Evolutionary conservation across 2,888 invertebrate genomes (phyloP).

Genomic region (Leptopterna dolabrata): DNA sequence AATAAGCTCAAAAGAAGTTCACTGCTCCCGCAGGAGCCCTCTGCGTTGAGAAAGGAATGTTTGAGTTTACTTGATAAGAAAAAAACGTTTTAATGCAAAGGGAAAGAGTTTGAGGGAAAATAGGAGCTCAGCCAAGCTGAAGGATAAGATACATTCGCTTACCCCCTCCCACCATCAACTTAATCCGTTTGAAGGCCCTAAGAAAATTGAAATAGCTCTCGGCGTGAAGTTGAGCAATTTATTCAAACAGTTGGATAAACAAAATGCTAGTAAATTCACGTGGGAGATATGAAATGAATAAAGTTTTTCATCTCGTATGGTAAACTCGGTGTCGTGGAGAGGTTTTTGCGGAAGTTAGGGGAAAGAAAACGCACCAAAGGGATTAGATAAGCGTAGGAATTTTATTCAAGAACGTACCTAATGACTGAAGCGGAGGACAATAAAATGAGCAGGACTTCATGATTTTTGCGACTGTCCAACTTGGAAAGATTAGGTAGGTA

Average conservation of each 20-base stretch:
- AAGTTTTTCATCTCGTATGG: not conserved
- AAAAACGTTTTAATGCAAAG: constrained; percentile 40
- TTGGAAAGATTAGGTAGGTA: not conserved
- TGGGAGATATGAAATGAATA: not conserved
- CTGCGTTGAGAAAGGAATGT: not conserved
- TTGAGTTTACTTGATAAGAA: constrained; percentile 27
- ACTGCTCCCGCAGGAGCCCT: not conserved
- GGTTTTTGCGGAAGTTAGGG: not conserved
- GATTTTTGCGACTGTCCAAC: not conserved
- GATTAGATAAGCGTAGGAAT: not conserved
- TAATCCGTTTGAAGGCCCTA: constrained; percentile 35
- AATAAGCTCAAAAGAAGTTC: not conserved
- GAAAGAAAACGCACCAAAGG: not conserved
- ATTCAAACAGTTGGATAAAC: constrained; percentile 8
- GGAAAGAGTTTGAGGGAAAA: constrained; percentile 37
- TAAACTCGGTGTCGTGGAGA: not conserved
- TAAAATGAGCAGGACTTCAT: not conserved
- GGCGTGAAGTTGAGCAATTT: constrained; percentile 25
- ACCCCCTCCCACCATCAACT: constrained; percentile 12
- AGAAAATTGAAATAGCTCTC: constrained; percentile 29
- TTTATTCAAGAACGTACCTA: not conserved
- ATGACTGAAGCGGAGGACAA: not conserved
- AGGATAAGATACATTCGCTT: constrained; percentile 28
- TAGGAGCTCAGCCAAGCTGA: constrained; percentile 39
- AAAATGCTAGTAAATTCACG: not conserved